Conservation (phyloP, 2,888 invertebrate genomes). For the Hirtodrosophila trivittata region DNA sequence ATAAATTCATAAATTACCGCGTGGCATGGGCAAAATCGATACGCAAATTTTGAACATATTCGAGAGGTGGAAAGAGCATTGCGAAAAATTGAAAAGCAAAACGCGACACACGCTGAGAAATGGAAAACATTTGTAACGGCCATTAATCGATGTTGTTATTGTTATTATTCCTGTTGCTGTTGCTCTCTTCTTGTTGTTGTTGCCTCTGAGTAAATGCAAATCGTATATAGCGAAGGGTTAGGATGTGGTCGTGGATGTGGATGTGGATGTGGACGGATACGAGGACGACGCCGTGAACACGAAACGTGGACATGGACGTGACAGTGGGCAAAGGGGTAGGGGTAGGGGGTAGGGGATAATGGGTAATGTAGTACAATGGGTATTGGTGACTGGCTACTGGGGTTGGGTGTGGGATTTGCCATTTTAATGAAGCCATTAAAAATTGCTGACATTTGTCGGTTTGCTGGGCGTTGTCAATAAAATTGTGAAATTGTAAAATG, state of each 20-base stretch:
- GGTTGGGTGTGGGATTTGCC: slow-evolving; percentile 37
- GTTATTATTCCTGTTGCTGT: slow-evolving; percentile 15
- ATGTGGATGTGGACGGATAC: too few species aligned
- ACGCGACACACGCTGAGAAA: slow-evolving; percentile 71
- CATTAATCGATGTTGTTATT: slow-evolving; percentile 73
- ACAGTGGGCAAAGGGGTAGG: slow-evolving; percentile 1
- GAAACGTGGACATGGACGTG: too few species aligned
- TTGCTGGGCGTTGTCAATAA: slow-evolving; percentile 67
- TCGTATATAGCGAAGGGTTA: slow-evolving; percentile 62
- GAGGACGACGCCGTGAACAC: not conserved
- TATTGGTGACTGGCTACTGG: slow-evolving; percentile 10
- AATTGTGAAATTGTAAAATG: too few species aligned
- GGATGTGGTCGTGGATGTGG: not conserved
- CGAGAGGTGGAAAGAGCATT: slow-evolving; percentile 15
- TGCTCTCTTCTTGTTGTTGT: slow-evolving; percentile 1
- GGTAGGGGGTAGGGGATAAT: not conserved
- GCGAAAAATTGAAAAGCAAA: slow-evolving; percentile 40
- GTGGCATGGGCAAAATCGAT: slow-evolving; percentile 55
- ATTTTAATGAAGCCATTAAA: slow-evolving; percentile 76
- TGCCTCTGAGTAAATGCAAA: slow-evolving; percentile 65
- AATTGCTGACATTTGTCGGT: slow-evolving; percentile 74
- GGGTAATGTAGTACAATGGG: not conserved
- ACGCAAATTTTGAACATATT: slow-evolving; percentile 69
- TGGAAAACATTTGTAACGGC: slow-evolving; percentile 79
- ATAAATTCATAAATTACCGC: slow-evolving; percentile 52